Evolutionary conservation across 2,113 vertebrate genomes (phyloP), one percentile per base, ranked within the genome.

Genomic region (Heliornis fulica): DNA sequence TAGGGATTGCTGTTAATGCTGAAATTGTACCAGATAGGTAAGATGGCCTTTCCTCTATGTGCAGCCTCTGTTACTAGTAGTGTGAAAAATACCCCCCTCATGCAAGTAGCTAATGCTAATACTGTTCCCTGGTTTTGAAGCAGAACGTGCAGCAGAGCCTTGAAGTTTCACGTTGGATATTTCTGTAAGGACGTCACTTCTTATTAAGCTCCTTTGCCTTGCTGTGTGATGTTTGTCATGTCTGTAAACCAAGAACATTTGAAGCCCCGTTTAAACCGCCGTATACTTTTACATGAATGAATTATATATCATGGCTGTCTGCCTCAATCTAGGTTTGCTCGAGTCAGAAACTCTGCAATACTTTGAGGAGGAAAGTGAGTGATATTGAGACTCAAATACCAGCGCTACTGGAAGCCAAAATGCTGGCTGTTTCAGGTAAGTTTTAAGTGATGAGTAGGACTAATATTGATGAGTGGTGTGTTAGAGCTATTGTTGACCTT

Each of bases 351-450:
- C 96, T 99, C 92, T 98, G 98, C 96, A 98, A 97, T 89, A 97
- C 98, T 96, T 96, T 99, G 89, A 98, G 98, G 92, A 98, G 97
- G 95, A 98, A 98, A 97, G 98, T 98, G 82, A 98, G 96, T 22
- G 98, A 99, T 93, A 98, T 98, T 56, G 99, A 99, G 90, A 98
- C 97, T 32, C 99, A 98, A 32, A 98, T 99, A 60, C 97, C 98
- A 76, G 94, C 97, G 7, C 97, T 99, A 89, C 98, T 99, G 20
- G 99, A 99, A 97, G 99, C 98, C 94, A 99, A 99, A 97, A 97
- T 98, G 93, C 97, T 98, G 4, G 98, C 99, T 88, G 87, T 98
- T 90, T 98, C 99, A 98, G 98, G 98, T 98, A 98, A 91, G 87
- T 87, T 79, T 82, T 74, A 46, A 41, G 32, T 59, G 13, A 48